Evolutionary conservation across 1,140 invertebrate genomes (phyloP).

Genomic region (Drosophila albomicans): DNA sequence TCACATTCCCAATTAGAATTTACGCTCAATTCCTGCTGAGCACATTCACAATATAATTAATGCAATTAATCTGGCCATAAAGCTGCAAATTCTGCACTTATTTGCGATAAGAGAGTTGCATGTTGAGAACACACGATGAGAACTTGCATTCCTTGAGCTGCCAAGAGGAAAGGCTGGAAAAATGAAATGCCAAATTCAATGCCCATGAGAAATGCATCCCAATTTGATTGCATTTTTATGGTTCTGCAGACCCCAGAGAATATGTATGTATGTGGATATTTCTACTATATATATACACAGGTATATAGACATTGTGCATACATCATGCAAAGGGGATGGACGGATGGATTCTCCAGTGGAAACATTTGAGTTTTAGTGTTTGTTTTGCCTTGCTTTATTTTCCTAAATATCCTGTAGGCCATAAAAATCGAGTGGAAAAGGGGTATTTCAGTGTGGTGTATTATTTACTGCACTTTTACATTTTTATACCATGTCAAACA

Average conservation of each 20-base stretch:
- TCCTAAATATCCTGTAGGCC: conserved; percentile 7
- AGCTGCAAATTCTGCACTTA: conserved; percentile 1
- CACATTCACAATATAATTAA: not conserved
- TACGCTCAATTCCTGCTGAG: not conserved
- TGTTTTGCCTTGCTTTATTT: conserved; percentile 18
- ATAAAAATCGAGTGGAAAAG: not conserved
- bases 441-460: not conserved
- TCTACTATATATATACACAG: not conserved
- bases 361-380: conserved; percentile 29
- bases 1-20: not conserved
- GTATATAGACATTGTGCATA: not conserved
- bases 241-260: conserved; percentile 1
- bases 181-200: conserved; percentile 35
- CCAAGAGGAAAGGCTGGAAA: not conserved
- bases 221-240: conserved; percentile 53
- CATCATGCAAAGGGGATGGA: not conserved
- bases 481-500: not conserved
- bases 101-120: conserved; percentile 9
- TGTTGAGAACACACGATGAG: not conserved
- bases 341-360: conserved; percentile 2
- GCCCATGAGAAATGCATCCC: conserved; percentile 34
- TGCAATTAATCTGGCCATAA: not conserved
- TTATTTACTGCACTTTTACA: not conserved
- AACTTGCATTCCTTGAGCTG: conserved; percentile 1
- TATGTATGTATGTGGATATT: not conserved